These are phyloP conservation scores for Vulpes ferrilata DNA, from an alignment of 2,113 vertebrate genomes.

Conservation along the genomic window DNA sequence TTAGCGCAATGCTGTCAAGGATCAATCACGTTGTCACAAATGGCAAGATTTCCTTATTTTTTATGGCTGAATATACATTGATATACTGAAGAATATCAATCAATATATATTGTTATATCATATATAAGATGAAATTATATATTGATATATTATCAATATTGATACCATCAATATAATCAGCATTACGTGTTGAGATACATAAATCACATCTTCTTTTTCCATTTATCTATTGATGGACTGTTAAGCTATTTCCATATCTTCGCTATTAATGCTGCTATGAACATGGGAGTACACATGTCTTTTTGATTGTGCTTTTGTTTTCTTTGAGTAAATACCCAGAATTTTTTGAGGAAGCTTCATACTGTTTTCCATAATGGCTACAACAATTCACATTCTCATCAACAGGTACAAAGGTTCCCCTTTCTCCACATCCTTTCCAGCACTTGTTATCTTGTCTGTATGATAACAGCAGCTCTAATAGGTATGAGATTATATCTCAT, in stretches of 20 bases:
- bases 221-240: neutral
- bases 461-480: neutral
- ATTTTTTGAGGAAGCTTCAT: neutral
- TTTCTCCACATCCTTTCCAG: neutral
- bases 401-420: neutral
- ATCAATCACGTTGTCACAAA: neutral
- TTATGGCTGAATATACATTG: neutral
- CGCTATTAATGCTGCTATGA: neutral
- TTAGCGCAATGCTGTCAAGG: neutral
- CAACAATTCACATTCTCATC: neutral
- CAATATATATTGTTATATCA: too few species aligned
- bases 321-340: neutral
- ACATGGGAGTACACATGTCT: neutral
- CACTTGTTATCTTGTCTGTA: neutral
- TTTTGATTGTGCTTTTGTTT: neutral
- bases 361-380: neutral
- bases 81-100: too few species aligned
- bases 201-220: neutral
- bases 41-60: neutral
- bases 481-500: too few species aligned
- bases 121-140: too few species aligned
- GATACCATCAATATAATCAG: too few species aligned
- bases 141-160: too few species aligned
- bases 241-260: neutral
- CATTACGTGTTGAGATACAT: too few species aligned